These are phyloP conservation scores for Trissonchulus latispiculum DNA, from an alignment of 2,888 invertebrate genomes.

Conservation along the genomic window DNA sequence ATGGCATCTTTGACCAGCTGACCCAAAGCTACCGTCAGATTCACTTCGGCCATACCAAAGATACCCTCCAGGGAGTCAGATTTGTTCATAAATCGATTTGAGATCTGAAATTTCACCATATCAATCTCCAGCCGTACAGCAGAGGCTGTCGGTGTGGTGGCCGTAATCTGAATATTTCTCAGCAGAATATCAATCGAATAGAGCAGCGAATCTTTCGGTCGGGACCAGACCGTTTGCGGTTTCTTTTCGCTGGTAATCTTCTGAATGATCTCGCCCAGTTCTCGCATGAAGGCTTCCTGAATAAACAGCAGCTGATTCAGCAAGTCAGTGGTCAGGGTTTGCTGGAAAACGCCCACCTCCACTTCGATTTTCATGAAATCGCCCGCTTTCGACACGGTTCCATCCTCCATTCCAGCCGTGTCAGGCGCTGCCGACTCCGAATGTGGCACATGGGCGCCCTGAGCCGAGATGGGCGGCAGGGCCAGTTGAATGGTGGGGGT, in stretches of 20 bases:
- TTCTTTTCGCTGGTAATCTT: constrained; percentile 75
- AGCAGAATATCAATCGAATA: constrained; percentile 62
- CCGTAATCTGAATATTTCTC: constrained; percentile 71
- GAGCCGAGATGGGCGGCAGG: constrained; percentile 54
- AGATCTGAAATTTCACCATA: constrained; percentile 61
- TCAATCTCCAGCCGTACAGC: constrained; percentile 93
- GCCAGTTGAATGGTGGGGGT: constrained; percentile 69
- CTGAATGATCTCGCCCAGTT: constrained; percentile 93
- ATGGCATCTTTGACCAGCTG: constrained; percentile 77
- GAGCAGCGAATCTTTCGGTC: constrained; percentile 54
- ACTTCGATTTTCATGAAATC: constrained; percentile 33
- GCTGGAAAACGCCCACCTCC: constrained; percentile 61
- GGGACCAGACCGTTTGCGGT: constrained; percentile 12
- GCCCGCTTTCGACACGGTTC: constrained; percentile 29
- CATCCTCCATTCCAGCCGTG: constrained; percentile 22
- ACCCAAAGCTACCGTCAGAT: constrained; percentile 86
- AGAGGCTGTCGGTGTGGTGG: constrained; percentile 92
- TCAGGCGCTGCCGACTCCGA: not conserved
- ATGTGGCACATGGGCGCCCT: constrained; percentile 12
- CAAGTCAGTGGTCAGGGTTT: constrained; percentile 89
- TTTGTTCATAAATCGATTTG: constrained; percentile 18
- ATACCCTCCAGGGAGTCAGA: constrained; percentile 37
- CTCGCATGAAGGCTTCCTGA: constrained; percentile 93
- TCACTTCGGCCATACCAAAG: constrained; percentile 63
- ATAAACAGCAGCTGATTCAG: constrained; percentile 96